Base-by-base conservation (phyloP, 2,888 invertebrate species). In the Lasioglossum villosulum region DNA sequence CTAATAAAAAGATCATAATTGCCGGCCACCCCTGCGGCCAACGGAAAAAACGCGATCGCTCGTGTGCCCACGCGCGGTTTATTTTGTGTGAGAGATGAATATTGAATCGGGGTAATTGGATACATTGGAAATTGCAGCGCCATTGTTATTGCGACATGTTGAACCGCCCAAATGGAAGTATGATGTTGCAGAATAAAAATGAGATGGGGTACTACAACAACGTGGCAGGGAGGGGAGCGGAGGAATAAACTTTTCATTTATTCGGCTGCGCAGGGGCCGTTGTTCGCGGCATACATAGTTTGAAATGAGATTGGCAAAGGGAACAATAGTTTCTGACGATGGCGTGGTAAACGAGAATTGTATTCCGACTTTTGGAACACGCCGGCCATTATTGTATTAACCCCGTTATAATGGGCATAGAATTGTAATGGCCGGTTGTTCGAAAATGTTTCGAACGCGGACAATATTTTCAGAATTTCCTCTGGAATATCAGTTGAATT, bases 201-300 rank as follows among this genome's bases (percentile, higher is more conserved):
- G 78, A 77, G 34, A 56, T 56, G 59, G 45, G 27, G 23, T 14
- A 5, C 16, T 14, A 5, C 4, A 27, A 2, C 27, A 27, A 27
- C 4, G 14, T 5, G 45, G 45, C 0, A 1, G 12, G 59, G 27
- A 0, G 14, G 27, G 14, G 6, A 2, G 27, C 1, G 23, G 23
- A 27, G 59, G 48, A 72, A 52, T 81, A 59, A 45, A 78, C 16
- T 63, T 59, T 71, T 72, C 48, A 78, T 81, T 78, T 59, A 37
- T 76, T 68, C n/a, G 30, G 12, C n/a, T n/a, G 8, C 34, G 42
- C 34, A 3, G 45, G 34, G 3, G 19, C 27, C 70, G 39, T 37
- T 37, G 39, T 39, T 37, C 37, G 10, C 34, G n/a, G 45, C 34
- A 45, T n/a, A 66, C 34, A 34, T 76, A 42, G 76, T 76, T 76